Percentiles rank a stretch among this genome's conserved stretches.
Conservation (phyloP, 2,888 invertebrate genomes). For the Steromphala cineraria region DNA sequence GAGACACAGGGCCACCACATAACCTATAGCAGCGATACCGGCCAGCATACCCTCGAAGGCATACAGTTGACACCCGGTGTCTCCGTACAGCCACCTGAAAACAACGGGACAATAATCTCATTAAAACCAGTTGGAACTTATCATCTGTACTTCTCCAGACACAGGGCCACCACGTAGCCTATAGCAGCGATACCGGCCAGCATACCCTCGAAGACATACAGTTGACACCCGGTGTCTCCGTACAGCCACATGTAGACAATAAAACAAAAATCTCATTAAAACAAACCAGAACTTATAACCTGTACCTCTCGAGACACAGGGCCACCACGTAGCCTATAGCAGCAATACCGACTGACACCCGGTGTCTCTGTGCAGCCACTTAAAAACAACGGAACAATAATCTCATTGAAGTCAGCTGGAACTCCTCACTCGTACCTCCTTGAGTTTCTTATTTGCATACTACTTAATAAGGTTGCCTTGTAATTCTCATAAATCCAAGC, state of each 20-base stretch:
- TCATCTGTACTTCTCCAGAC: constrained; percentile 62
- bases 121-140: no score
- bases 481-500: no score
- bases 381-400: constrained; percentile 36
- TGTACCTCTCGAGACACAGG: constrained; percentile 62
- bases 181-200: constrained; percentile 65
- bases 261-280: no score
- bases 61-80: constrained; percentile 64
- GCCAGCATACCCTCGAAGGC: constrained; percentile 65
- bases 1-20: constrained; percentile 55
- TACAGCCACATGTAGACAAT: constrained; percentile 66
- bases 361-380: constrained; percentile 67
- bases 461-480: no score
- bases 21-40: constrained; percentile 63
- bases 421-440: no score
- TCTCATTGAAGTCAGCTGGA: no score
- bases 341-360: constrained; percentile 69
- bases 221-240: constrained; percentile 62
- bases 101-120: neutral
- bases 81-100: constrained; percentile 70
- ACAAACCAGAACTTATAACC: no score
- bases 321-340: constrained; percentile 56
- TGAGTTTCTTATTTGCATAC: no score
- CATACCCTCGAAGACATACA: constrained; percentile 67
- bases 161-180: constrained; percentile 53